Percentiles rank a stretch among this genome's conserved stretches.
These are phyloP conservation scores for Cotesia vestalis DNA, from an alignment of 1,140 invertebrate genomes.

Conservation along the genomic window DNA sequence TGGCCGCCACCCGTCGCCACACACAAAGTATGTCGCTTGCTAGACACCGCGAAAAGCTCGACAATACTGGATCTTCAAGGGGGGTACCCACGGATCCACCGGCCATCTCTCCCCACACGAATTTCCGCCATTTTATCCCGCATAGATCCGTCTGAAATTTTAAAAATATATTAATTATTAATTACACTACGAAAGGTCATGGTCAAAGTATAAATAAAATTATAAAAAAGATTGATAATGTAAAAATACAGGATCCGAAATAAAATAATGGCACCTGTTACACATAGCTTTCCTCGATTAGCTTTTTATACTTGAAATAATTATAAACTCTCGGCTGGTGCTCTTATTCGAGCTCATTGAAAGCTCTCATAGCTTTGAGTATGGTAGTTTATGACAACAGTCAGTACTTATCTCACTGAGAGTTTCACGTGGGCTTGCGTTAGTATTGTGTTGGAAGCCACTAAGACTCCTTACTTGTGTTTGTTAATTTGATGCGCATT, in stretches of 20 bases:
- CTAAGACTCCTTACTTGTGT: too few relatives aligned
- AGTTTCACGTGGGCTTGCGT: too few relatives aligned
- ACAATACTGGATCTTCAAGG: slow-evolving; percentile 91
- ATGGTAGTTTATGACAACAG: too few relatives aligned
- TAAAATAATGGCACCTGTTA: slow-evolving; percentile 30
- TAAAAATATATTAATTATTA: not conserved
- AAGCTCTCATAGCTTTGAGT: too few relatives aligned
- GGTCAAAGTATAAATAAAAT: slow-evolving; percentile 1
- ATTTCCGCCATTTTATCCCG: slow-evolving; percentile 98
- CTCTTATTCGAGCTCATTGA: not conserved
- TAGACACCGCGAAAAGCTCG: slow-evolving; percentile 92
- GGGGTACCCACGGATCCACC: slow-evolving; percentile 70
- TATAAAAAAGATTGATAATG: not conserved
- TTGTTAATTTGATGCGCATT: too few relatives aligned
- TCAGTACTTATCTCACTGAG: too few relatives aligned
- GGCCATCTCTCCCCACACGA: slow-evolving; percentile 81
- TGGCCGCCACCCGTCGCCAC: slow-evolving; percentile 84
- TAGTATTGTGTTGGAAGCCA: too few relatives aligned
- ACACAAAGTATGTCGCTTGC: slow-evolving; percentile 94
- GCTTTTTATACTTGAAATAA: not conserved
- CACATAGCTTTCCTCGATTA: not conserved
- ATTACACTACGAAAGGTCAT: not conserved
- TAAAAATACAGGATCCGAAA: not conserved
- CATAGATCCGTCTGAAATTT: slow-evolving; percentile 90
- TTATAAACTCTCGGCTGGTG: not conserved